A percentile compares a stretch with the other conserved stretches of the same genome.
Evolutionary conservation across 2,113 vertebrate genomes (phyloP).

Genomic region (Dromiciops gliroides): DNA sequence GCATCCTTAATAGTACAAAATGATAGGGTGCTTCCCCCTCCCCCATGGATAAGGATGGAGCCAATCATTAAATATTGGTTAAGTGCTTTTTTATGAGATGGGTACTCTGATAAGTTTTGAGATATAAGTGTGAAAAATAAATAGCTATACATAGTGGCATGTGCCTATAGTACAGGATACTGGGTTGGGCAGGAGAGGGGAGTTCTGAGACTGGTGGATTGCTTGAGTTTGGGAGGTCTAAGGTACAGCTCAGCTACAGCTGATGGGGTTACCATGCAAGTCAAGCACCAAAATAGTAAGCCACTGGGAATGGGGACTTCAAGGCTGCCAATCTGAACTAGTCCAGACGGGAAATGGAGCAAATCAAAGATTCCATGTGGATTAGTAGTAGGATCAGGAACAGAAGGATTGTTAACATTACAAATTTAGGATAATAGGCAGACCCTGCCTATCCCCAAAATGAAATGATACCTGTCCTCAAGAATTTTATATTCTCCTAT

Average conservation of each 20-base stretch:
- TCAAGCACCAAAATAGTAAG: too few species aligned
- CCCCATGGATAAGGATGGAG: background rate
- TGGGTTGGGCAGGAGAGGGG: background rate
- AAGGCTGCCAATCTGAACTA: background rate
- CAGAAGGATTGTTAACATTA: background rate
- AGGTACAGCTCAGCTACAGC: background rate
- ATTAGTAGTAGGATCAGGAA: background rate
- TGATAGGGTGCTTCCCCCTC: background rate
- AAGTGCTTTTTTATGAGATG: background rate
- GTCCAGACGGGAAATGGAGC: background rate
- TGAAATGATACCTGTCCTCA: background rate
- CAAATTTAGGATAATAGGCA: background rate
- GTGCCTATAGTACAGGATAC: background rate
- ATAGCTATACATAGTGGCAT: background rate
- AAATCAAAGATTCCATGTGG: background rate
- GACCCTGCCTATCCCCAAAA: background rate
- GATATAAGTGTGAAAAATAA: background rate
- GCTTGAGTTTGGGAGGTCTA: background rate
- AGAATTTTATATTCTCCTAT: background rate
- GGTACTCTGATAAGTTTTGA: background rate
- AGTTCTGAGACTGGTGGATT: background rate
- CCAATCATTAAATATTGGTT: background rate
- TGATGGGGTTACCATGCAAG: background rate
- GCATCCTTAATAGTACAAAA: background rate
- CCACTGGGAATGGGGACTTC: background rate